Base-by-base conservation (phyloP, 2,113 vertebrate genomes). In the Barbus barbus region DNA sequence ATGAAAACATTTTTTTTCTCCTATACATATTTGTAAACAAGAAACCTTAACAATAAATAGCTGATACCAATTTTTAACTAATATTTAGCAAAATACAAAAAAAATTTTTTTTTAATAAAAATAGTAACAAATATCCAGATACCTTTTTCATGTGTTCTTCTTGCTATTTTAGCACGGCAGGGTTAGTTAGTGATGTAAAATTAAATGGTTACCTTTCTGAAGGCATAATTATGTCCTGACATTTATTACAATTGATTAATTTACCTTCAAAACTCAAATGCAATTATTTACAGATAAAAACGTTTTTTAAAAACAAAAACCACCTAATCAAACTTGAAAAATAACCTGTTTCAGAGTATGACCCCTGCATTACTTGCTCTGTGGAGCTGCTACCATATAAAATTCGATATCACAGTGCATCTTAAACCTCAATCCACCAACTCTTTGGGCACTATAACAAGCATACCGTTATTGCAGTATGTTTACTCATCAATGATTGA, bases 361-460 rank as follows among this genome's bases (percentile, higher is more conserved):
- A 33, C 16, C 3, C 63, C 31, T 38, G 18, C 33, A 69, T 69
- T 38, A 77, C 11, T 36, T 13, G 8, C 51, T 56, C 56, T 26
- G 24, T 80, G 22, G 41, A 56, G 9, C 24, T 33, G 31, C 63
- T 73, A n/a, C 11, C 41, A 73, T 69, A 63, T 72, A 51, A 82
- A 28, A 31, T 44, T 41, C 14, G 20, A 1, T 79, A 63, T n/a
- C n/a, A n/a, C n/a, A 22, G 22, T 75, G 20, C 18, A 51, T 38
- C 41, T 75, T 46, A 26, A 26, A n/a, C 13, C 12, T 53, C 36
- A 53, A 41, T 73, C 36, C n/a, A n/a, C n/a, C n/a, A n/a, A n/a
- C n/a, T n/a, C n/a, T 28, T 86, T 75, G 9, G 22, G 13, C 31
- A 74, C 46, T 56, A 22, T 72, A 24, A 82, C 69, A 44, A 73